These are phyloP conservation scores for Sciurus vulgaris DNA, from an alignment of 2,797 vertebrate species.

Conservation along the genomic window DNA sequence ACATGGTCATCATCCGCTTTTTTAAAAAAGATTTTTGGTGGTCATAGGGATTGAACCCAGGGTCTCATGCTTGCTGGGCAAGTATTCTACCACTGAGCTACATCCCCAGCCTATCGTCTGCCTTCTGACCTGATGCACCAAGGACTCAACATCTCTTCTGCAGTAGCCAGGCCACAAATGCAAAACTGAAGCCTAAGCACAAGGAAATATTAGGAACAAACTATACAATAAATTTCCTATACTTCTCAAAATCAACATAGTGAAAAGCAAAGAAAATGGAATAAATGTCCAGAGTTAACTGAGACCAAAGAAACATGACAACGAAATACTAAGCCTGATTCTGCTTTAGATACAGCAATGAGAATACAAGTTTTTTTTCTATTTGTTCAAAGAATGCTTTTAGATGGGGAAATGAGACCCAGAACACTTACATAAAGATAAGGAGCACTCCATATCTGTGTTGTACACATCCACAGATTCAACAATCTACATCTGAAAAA, in stretches of 20 bases:
- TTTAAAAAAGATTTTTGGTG: no score
- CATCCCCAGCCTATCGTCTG: no score
- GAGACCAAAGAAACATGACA: not conserved
- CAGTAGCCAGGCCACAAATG: not conserved
- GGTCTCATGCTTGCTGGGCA: no score
- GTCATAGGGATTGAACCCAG: no score
- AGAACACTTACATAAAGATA: not conserved
- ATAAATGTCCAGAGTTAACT: not conserved
- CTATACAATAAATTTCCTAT: not conserved
- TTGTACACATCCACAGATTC: not conserved
- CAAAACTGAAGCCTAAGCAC: not conserved
- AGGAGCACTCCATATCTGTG: not conserved
- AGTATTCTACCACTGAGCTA: no score
- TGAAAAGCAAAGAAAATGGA: not conserved
- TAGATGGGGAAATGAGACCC: not conserved
- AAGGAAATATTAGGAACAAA: not conserved
- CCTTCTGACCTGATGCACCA: not conserved
- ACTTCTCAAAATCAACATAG: not conserved
- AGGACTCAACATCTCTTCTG: not conserved
- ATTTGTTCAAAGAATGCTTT: not conserved
- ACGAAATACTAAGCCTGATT: not conserved
- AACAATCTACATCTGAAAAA: not conserved
- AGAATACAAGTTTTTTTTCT: no score
- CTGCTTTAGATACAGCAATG: not conserved
- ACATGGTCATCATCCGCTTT: not conserved